phyloP scores from a whole-genome alignment of 2,888 invertebrate species.

The Tetanocera ferruginea region DNA sequence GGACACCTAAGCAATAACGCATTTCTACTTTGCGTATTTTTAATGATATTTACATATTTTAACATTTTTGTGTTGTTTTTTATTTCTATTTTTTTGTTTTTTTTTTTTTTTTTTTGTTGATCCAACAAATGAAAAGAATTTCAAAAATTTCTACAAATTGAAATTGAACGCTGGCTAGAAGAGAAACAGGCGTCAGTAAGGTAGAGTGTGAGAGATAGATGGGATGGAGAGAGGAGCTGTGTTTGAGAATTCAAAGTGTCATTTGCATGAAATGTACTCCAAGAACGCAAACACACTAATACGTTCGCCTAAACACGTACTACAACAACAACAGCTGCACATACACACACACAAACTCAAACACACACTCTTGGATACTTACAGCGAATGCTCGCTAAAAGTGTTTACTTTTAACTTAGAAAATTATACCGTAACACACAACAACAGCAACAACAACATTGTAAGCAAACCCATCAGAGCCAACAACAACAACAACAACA shows the following conservation, averaged over 20 bases:
- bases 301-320: neutral
- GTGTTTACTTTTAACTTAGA: slow-evolving; percentile 67
- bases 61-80: neutral
- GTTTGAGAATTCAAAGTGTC: neutral
- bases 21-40: no score
- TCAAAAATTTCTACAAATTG: neutral
- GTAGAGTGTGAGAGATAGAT: no score
- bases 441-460: neutral
- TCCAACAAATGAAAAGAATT: neutral
- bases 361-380: slow-evolving; percentile 17
- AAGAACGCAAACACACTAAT: slow-evolving; percentile 21
- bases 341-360: neutral
- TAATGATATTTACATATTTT: no score
- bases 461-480: neutral
- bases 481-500: neutral
- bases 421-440: slow-evolving; percentile 66
- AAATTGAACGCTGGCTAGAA: neutral
- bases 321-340: neutral
- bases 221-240: neutral
- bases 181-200: neutral
- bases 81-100: neutral
- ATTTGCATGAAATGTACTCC: slow-evolving; percentile 27
- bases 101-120: no score
- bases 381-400: slow-evolving; percentile 54
- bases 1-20: no score